Conservation (phyloP, 2,888 invertebrate species). For the Homarus gammarus region DNA sequence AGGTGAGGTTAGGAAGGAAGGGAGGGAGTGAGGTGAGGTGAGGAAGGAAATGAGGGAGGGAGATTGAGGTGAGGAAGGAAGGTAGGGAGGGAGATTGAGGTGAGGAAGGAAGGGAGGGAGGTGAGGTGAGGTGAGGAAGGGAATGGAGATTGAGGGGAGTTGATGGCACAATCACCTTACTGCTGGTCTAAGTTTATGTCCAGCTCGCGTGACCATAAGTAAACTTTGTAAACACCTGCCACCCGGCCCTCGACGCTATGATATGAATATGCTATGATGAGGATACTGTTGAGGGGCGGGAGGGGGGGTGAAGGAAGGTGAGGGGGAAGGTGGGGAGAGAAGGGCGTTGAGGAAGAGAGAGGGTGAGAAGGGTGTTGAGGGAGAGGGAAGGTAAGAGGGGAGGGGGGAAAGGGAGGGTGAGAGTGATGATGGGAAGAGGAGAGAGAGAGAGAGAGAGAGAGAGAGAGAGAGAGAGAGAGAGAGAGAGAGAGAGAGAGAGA, state of each 20-base stretch:
- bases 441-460: constrained; percentile 14
- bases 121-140: background rate
- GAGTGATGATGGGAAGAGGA: background rate
- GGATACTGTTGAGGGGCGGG: too few species aligned
- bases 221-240: too few species aligned
- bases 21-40: background rate
- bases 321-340: too few species aligned
- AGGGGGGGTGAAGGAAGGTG: too few species aligned
- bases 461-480: background rate
- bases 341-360: too few species aligned
- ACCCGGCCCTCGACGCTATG: too few species aligned
- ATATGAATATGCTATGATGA: too few species aligned
- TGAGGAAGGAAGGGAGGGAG: background rate
- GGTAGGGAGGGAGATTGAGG: background rate
- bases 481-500: background rate
- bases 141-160: background rate
- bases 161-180: too few species aligned
- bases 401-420: background rate
- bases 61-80: background rate
- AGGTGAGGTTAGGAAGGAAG: background rate
- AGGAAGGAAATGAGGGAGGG: too few species aligned
- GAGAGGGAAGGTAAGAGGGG: background rate
- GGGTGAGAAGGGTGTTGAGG: too few species aligned
- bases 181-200: too few species aligned
- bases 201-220: too few species aligned